phyloP scores from a whole-genome alignment of 2,113 vertebrate species.

The Muscicapa adusta region DNA sequence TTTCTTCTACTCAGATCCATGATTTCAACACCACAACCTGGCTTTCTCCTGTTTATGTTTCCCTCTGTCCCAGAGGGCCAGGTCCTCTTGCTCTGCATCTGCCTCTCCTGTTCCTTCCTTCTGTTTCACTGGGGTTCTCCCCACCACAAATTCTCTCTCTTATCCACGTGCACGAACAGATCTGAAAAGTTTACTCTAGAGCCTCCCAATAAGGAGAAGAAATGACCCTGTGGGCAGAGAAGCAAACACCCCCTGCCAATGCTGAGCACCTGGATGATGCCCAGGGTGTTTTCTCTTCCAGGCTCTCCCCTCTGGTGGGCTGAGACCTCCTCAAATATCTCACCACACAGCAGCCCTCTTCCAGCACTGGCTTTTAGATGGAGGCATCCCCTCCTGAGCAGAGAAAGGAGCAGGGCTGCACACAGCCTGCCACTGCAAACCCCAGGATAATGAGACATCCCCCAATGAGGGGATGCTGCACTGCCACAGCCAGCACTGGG shows the following conservation, averaged over 20 bases:
- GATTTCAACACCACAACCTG: neutral
- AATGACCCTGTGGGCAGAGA: neutral
- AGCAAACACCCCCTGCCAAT: neutral
- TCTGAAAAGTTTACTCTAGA: neutral
- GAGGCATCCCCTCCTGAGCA: neutral
- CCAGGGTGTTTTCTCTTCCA: neutral
- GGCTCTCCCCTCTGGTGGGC: neutral
- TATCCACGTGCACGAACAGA: neutral
- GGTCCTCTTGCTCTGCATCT: neutral
- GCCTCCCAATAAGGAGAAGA: neutral
- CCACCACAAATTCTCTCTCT: neutral
- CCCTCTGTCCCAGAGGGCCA: neutral
- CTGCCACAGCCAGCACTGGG: rapidly evolving
- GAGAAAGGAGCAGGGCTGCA: neutral
- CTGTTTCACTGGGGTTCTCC: neutral
- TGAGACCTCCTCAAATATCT: neutral
- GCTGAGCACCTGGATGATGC: rapidly evolving
- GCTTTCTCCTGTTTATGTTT: neutral
- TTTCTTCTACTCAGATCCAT: neutral
- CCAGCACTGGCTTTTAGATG: neutral
- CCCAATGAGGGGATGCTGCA: rapidly evolving
- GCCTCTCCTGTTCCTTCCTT: neutral
- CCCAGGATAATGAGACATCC: rapidly evolving
- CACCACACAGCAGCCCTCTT: neutral
- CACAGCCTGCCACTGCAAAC: neutral